phyloP scores from a whole-genome alignment of 2,113 vertebrate species.

The Scatophagus argus region DNA sequence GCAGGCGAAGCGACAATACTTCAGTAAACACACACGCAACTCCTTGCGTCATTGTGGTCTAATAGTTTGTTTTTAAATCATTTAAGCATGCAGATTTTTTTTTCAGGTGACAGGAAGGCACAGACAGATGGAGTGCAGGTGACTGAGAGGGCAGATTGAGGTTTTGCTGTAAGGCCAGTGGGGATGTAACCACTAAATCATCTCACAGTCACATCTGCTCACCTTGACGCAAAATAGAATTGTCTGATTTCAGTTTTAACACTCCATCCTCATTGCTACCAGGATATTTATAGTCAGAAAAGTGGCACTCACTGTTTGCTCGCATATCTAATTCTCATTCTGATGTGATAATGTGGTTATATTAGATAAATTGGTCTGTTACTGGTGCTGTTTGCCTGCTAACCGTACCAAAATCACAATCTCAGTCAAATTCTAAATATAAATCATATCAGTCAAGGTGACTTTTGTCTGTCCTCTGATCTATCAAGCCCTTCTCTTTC shows the following conservation, averaged over 20 bases:
- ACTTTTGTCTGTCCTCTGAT: background rate
- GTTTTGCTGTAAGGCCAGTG: conserved; percentile 2
- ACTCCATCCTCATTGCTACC: background rate
- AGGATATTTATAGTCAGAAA: background rate
- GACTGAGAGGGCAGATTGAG: conserved; percentile 2
- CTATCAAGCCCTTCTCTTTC: background rate
- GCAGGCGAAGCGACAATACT: conserved; percentile 20
- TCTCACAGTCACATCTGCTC: background rate
- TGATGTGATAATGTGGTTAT: background rate
- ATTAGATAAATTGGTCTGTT: background rate
- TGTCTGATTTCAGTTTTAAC: background rate
- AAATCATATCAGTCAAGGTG: background rate
- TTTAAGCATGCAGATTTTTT: conserved; percentile 10
- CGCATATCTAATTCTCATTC: background rate
- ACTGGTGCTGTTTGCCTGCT: background rate
- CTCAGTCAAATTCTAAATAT: background rate
- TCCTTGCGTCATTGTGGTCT: background rate
- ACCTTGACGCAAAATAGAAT: background rate
- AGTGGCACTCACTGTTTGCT: background rate
- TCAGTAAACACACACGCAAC: conserved; percentile 15
- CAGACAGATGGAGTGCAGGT: conserved; percentile 2
- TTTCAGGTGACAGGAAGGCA: background rate
- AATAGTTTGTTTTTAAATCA: background rate
- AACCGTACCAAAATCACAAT: background rate
- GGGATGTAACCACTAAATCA: conserved; percentile 1